These are phyloP conservation scores for Whitmania pigra DNA, from an alignment of 1,140 invertebrate species.

Conservation along the genomic window DNA sequence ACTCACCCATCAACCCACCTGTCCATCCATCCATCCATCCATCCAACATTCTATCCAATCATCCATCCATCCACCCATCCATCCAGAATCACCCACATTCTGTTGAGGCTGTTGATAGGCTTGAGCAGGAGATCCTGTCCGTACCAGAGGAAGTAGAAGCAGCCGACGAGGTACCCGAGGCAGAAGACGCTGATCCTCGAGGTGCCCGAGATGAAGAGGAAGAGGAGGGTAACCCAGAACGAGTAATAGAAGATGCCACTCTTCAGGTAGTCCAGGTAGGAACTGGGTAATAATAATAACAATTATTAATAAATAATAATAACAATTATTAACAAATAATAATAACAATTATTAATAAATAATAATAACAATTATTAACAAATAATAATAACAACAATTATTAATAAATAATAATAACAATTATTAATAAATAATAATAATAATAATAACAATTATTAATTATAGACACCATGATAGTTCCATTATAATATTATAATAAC, in stretches of 20 bases:
- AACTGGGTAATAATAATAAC: neutral
- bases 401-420: neutral
- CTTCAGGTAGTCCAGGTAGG: constrained; percentile 49
- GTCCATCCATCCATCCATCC: no score
- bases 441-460: no score
- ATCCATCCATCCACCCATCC: neutral
- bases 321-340: no score
- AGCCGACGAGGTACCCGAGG: constrained; percentile 80
- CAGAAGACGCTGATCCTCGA: constrained; percentile 84
- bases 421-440: neutral
- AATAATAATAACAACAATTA: neutral
- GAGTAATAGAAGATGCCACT: constrained; percentile 67
- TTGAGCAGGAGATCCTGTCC: constrained; percentile 74
- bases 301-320: constrained; percentile 8
- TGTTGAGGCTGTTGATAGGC: constrained; percentile 17
- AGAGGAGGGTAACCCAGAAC: constrained; percentile 82
- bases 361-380: no score
- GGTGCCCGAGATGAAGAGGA: constrained; percentile 85
- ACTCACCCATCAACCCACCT: no score
- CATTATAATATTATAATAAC: no score
- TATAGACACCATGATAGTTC: no score
- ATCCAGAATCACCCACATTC: neutral
- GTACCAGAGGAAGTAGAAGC: constrained; percentile 91
- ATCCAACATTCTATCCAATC: no score
- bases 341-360: no score